These are phyloP conservation scores for Caenorhabditis doughertyi DNA, from an alignment of 2,888 invertebrate species.

Conservation along the genomic window DNA sequence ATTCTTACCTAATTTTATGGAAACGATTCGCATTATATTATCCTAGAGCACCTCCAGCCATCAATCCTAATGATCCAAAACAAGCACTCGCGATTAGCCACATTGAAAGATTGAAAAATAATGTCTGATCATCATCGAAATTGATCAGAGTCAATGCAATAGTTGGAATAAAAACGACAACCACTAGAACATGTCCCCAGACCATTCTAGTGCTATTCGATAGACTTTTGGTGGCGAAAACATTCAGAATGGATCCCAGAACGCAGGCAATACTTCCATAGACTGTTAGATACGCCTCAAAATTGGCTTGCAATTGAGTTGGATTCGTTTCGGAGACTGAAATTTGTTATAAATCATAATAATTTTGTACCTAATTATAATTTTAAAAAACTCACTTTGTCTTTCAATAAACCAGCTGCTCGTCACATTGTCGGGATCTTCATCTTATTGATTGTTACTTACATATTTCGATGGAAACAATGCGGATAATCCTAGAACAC, in stretches of 20 bases:
- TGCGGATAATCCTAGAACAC: conserved; percentile 69
- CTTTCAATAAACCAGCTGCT: conserved; percentile 51
- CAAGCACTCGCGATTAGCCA: conserved; percentile 64
- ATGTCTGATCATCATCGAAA: conserved; percentile 67
- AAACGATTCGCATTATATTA: conserved; percentile 65
- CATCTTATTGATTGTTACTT: conserved; percentile 51
- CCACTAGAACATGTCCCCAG: conserved; percentile 71
- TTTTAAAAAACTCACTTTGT: conserved; percentile 26
- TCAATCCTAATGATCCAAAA: conserved; percentile 73
- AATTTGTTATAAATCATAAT: too few species aligned
- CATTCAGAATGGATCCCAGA: conserved; percentile 69
- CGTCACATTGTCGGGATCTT: conserved; percentile 44
- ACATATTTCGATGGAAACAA: conserved; percentile 69
- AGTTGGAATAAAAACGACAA: conserved; percentile 70
- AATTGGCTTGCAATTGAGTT: conserved; percentile 52
- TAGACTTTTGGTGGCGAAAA: conserved; percentile 57
- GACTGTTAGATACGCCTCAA: conserved; percentile 71
- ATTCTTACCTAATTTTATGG: conserved; percentile 69
- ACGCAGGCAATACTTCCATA: conserved; percentile 71
- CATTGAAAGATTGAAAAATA: conserved; percentile 72
- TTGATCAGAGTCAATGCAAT: conserved; percentile 68
- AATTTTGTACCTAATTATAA: too few species aligned
- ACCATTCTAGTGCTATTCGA: conserved; percentile 70
- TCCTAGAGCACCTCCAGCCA: conserved; percentile 72
- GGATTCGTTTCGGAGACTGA: conserved; percentile 45